Conservation (phyloP, 1,140 invertebrate genomes). For the Drosophila sechellia region DNA sequence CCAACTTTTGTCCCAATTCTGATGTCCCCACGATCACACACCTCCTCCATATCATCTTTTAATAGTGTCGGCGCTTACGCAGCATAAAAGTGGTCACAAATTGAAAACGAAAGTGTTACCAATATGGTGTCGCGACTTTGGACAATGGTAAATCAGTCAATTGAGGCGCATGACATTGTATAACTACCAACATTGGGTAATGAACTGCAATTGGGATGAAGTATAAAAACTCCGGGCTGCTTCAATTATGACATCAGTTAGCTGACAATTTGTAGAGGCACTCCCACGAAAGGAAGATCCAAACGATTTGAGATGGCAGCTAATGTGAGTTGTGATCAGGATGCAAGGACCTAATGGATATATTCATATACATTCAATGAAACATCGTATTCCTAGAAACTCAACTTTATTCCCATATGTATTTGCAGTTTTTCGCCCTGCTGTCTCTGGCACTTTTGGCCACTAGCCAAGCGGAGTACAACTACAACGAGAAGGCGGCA, state of each 20-base stretch:
- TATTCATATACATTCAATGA: too few species aligned
- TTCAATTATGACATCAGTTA: slow-evolving; percentile 65
- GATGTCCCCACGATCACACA: not conserved
- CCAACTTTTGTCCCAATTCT: slow-evolving; percentile 27
- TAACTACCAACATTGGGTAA: slow-evolving; percentile 62
- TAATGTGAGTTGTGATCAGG: slow-evolving; percentile 41
- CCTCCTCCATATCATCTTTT: not conserved
- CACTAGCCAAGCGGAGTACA: slow-evolving; percentile 44
- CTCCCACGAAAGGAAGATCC: slow-evolving; percentile 35
- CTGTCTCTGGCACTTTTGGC: slow-evolving; percentile 38
- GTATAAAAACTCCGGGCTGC: slow-evolving; percentile 53
- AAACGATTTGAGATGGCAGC: slow-evolving; percentile 41
- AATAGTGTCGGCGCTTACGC: slow-evolving; percentile 31
- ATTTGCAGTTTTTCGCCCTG: slow-evolving; percentile 47
- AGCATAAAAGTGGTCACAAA: slow-evolving; percentile 39
- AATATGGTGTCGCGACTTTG: slow-evolving; percentile 25
- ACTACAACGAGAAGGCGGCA: slow-evolving; percentile 42
- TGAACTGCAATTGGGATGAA: slow-evolving; percentile 30
- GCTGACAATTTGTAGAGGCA: slow-evolving; percentile 53
- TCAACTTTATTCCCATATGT: not conserved
- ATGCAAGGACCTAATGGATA: not conserved
- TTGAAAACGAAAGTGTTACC: slow-evolving; percentile 65
- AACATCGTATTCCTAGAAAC: not conserved
- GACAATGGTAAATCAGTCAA: slow-evolving; percentile 53
- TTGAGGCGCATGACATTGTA: slow-evolving; percentile 70